phyloP scores from a whole-genome alignment of 2,888 invertebrate genomes.

The Brachypalpus laphriformis region DNA sequence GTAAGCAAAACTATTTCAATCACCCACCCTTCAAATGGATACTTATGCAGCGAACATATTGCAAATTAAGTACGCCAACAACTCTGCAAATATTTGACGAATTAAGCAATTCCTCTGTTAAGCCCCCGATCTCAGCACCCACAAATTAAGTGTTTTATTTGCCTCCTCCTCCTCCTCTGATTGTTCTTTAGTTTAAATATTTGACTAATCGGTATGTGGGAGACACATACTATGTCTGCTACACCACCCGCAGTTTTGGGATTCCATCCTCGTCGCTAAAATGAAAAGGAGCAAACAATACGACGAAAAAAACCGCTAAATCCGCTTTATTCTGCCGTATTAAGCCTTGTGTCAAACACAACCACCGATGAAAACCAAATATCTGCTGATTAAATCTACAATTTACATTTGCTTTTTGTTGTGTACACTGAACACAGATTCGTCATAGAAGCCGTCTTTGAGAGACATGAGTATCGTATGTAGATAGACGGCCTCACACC shows the following conservation, averaged over 20 bases:
- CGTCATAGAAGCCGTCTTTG: conserved; percentile 31
- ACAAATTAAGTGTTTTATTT: not conserved
- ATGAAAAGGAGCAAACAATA: not conserved
- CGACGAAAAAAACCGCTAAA: conserved; percentile 23
- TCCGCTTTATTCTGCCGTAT: conserved; percentile 23
- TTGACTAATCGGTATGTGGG: conserved; percentile 9
- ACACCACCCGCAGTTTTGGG: not conserved
- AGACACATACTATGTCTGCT: not conserved
- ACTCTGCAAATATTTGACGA: conserved; percentile 27
- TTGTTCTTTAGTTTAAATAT: not conserved
- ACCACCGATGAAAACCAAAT: conserved; percentile 31
- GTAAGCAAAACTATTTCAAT: not conserved
- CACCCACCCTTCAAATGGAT: not conserved
- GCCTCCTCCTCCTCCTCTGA: not conserved
- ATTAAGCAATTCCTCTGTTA: not conserved
- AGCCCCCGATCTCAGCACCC: not conserved
- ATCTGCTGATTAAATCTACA: conserved; percentile 45
- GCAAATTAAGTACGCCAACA: conserved; percentile 15
- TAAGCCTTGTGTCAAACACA: conserved; percentile 31
- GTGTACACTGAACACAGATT: conserved; percentile 17
- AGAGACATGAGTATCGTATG: conserved; percentile 18
- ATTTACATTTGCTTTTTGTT: conserved; percentile 24
- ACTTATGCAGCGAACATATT: not conserved
- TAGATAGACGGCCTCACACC: conserved; percentile 32
- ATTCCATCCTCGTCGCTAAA: not conserved